phyloP scores from a whole-genome alignment of 2,113 vertebrate species.

The Phalacrocorax brasilianus region DNA sequence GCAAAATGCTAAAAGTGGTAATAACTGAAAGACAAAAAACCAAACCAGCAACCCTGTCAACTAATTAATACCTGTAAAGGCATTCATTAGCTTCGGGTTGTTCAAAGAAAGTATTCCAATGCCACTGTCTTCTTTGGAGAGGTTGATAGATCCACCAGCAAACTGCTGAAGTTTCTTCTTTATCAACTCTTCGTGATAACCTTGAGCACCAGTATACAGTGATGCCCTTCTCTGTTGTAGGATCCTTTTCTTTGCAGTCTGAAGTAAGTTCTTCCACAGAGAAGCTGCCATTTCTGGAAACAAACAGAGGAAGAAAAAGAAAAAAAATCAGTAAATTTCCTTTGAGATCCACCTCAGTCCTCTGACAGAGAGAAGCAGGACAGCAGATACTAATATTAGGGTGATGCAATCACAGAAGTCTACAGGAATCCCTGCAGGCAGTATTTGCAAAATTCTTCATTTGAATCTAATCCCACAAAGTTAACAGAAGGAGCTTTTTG shows the following conservation, averaged over 20 bases:
- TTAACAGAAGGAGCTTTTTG: neutral
- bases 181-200: slow-evolving; percentile 79
- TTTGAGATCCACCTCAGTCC: neutral
- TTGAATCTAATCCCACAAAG: neutral
- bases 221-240: slow-evolving; percentile 63
- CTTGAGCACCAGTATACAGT: slow-evolving; percentile 73
- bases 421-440: neutral
- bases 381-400: neutral
- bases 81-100: slow-evolving; percentile 90
- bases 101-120: slow-evolving; percentile 89
- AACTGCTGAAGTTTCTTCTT: slow-evolving; percentile 81
- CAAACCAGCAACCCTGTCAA: neutral
- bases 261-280: slow-evolving; percentile 69
- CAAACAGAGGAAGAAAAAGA: no score
- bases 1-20: neutral
- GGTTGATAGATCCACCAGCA: slow-evolving; percentile 86
- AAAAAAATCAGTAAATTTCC: neutral
- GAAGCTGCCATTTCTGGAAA: slow-evolving; percentile 80
- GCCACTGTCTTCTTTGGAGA: slow-evolving; percentile 82
- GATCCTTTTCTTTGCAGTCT: slow-evolving; percentile 37
- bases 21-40: neutral
- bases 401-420: neutral
- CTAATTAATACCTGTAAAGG: slow-evolving; percentile 85
- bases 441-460: neutral
- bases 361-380: neutral